A percentile compares a stretch with the other conserved stretches of the same genome.
Conservation (phyloP, 2,797 vertebrate genomes). For the Pagetopsis macropterus region DNA sequence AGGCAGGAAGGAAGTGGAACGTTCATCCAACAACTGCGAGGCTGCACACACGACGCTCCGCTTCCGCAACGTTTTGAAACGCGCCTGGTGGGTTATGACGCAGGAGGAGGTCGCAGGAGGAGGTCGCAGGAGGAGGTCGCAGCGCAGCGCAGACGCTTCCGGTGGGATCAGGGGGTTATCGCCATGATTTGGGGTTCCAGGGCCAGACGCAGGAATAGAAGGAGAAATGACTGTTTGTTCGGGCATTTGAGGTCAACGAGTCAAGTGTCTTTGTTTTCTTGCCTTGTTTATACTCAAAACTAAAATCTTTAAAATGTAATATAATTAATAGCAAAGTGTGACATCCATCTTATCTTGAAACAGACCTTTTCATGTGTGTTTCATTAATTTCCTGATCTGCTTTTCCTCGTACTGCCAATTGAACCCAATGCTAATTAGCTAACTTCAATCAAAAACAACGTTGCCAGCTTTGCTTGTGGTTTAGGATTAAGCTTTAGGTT, state of each 20-base stretch:
- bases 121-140: no score
- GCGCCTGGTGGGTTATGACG: no score
- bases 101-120: no score
- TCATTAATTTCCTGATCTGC: slow-evolving; percentile 12
- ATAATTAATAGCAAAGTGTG: background rate
- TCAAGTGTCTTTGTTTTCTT: slow-evolving; percentile 6
- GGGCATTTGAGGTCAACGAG: slow-evolving; percentile 37
- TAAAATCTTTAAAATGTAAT: slow-evolving; percentile 3
- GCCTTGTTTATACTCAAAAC: background rate
- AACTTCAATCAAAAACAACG: background rate
- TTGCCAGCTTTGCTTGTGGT: slow-evolving; percentile 1
- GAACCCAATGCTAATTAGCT: slow-evolving; percentile 10
- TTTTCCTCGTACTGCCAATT: slow-evolving; percentile 1
- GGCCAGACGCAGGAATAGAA: slow-evolving; percentile 17
- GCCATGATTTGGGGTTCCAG: slow-evolving; percentile 34
- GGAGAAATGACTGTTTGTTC: slow-evolving; percentile 11
- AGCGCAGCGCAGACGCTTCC: no score
- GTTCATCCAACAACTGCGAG: no score
- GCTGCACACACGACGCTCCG: no score
- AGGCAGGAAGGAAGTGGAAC: no score
- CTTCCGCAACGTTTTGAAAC: no score
- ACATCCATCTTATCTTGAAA: slow-evolving; percentile 14
- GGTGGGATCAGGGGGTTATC: background rate
- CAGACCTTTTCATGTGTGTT: slow-evolving; percentile 6
- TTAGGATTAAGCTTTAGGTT: slow-evolving; percentile 18